Evolutionary conservation across 2,888 invertebrate genomes (phyloP).

Genomic region (Macrosoma leucophasiata): DNA sequence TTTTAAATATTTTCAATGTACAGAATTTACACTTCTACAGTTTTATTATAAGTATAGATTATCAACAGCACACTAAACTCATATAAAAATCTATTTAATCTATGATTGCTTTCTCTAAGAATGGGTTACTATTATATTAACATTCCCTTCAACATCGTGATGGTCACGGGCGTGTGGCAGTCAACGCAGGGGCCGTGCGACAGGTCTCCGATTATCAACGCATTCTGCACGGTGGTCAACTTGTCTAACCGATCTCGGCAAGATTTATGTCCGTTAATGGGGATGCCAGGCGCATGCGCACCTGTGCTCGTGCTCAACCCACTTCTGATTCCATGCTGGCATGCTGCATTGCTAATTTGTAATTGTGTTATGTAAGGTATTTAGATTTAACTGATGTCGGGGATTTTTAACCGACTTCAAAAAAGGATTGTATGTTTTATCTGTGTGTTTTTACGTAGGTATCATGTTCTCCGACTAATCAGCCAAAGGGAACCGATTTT

Average conservation of each 20-base stretch:
- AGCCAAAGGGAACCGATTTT: no score
- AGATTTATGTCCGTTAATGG: constrained; percentile 43
- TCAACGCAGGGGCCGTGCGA: constrained; percentile 61
- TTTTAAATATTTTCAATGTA: no score
- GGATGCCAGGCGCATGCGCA: constrained; percentile 44
- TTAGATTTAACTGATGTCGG: no score
- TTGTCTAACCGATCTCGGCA: constrained; percentile 36
- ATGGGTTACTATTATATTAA: constrained; percentile 15
- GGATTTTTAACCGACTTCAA: no score
- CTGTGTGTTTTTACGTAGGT: no score
- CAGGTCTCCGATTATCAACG: constrained; percentile 69
- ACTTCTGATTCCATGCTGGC: constrained; percentile 25
- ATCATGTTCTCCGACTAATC: no score
- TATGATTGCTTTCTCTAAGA: neutral
- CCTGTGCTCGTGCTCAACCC: constrained; percentile 43
- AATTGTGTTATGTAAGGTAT: no score
- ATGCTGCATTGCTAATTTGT: constrained; percentile 1
- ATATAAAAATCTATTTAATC: no score
- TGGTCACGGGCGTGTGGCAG: constrained; percentile 29
- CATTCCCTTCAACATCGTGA: constrained; percentile 30
- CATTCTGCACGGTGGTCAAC: constrained; percentile 61
- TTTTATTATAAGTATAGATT: no score
- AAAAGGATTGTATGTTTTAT: no score
- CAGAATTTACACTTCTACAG: no score
- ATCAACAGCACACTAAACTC: no score